These are phyloP conservation scores for Chiroxiphia lanceolata DNA, from an alignment of 2,797 vertebrate species.

Conservation along the genomic window DNA sequence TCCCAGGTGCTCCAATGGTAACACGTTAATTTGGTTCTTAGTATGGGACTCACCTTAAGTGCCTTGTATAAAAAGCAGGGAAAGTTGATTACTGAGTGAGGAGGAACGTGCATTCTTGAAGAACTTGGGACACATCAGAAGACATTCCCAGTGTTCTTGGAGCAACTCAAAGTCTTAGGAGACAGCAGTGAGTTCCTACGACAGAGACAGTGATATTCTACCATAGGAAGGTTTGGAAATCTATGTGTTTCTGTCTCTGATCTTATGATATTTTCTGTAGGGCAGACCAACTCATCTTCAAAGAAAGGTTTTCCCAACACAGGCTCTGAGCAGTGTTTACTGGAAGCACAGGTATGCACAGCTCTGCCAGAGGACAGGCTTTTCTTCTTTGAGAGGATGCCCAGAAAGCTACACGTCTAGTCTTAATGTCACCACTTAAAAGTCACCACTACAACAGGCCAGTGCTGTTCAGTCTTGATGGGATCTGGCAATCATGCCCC, in stretches of 20 bases:
- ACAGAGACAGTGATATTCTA: not conserved
- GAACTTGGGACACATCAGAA: not conserved
- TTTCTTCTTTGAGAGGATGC: not conserved
- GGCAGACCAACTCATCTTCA: not conserved
- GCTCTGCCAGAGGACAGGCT: not conserved
- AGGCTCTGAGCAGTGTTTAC: not conserved
- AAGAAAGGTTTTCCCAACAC: not conserved
- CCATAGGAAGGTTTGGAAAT: not conserved
- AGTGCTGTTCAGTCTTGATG: not conserved
- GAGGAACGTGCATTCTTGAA: rapidly evolving
- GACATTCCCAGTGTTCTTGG: not conserved
- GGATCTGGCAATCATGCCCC: not conserved
- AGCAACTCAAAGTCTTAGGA: not conserved
- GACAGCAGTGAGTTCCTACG: not conserved
- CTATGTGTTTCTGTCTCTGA: rapidly evolving
- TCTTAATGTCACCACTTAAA: not conserved
- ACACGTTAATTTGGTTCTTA: not conserved
- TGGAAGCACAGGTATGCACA: not conserved
- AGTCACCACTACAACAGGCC: not conserved
- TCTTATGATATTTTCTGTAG: not conserved
- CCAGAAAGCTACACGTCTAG: not conserved
- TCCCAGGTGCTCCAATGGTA: not conserved
- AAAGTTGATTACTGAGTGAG: not conserved
- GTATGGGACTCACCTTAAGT: not conserved
- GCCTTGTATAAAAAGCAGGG: not conserved